Conservation (phyloP, 2,113 vertebrate species). For the Cryptoleucopteryx plumbea region DNA sequence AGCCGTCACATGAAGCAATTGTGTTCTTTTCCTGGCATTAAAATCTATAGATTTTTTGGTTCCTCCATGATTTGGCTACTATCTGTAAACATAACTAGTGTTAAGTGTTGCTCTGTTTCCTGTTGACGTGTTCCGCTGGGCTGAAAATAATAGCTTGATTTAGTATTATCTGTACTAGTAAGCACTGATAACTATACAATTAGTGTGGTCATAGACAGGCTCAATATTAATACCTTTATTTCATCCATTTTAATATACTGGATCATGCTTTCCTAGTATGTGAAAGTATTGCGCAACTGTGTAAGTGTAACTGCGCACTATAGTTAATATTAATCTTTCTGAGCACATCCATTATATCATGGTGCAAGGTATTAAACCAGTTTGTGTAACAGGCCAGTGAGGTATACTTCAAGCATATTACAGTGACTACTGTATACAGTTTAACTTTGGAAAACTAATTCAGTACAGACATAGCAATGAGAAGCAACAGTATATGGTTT, state of each 20-base stretch:
- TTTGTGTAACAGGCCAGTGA: background rate
- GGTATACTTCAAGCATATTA: background rate
- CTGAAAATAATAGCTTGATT: background rate
- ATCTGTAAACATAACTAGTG: fast-evolving
- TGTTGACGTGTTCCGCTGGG: background rate
- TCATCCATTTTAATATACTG: background rate
- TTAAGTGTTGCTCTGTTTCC: background rate
- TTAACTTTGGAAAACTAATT: background rate
- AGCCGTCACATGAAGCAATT: background rate
- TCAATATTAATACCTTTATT: background rate
- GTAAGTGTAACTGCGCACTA: background rate
- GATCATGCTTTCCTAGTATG: background rate
- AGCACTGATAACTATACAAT: background rate
- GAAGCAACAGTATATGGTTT: background rate
- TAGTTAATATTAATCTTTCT: background rate
- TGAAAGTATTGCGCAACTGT: background rate
- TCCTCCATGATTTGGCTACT: background rate
- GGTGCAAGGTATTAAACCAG: background rate
- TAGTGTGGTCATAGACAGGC: background rate
- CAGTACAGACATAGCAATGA: fast-evolving
- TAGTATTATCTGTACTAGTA: background rate
- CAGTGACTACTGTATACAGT: background rate
- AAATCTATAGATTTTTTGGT: background rate
- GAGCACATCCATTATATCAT: background rate
- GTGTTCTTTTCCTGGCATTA: background rate